phyloP scores from a whole-genome alignment of 2,888 invertebrate genomes.

The Galeruca laticollis region DNA sequence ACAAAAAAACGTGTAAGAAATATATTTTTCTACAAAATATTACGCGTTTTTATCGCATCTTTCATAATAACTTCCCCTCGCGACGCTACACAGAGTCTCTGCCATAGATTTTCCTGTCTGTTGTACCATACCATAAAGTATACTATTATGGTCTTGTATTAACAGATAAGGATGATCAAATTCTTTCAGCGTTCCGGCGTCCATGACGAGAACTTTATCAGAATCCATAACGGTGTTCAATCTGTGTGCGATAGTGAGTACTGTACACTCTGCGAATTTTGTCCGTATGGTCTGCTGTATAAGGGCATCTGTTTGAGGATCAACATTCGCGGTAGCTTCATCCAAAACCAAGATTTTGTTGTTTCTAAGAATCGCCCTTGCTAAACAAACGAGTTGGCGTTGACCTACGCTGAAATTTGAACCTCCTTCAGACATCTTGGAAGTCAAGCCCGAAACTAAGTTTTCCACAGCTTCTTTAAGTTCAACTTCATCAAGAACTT shows the following conservation, averaged over 20 bases:
- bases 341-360: constrained; percentile 65
- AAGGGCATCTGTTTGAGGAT: constrained; percentile 80
- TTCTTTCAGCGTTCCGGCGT: constrained; percentile 82
- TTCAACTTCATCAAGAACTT: constrained; percentile 84
- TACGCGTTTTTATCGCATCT: background rate
- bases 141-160: constrained; percentile 70
- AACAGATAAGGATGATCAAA: constrained; percentile 80
- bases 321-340: constrained; percentile 87
- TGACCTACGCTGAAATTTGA: constrained; percentile 68
- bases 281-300: constrained; percentile 82
- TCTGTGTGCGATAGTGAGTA: constrained; percentile 86
- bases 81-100: constrained; percentile 74
- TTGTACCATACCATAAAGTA: constrained; percentile 74
- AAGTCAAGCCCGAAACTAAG: constrained; percentile 67
- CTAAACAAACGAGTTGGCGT: constrained; percentile 77
- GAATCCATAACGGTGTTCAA: constrained; percentile 90
- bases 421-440: constrained; percentile 73
- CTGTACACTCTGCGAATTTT: constrained; percentile 82
- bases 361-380: constrained; percentile 72
- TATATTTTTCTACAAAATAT: background rate
- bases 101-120: constrained; percentile 79
- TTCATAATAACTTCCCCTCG: constrained; percentile 61
- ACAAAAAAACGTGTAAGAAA: background rate
- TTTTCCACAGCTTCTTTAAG: constrained; percentile 73
- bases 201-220: constrained; percentile 82